Evolutionary conservation across 2,113 vertebrate genomes (phyloP).

Genomic region (Serilophus lunatus): DNA sequence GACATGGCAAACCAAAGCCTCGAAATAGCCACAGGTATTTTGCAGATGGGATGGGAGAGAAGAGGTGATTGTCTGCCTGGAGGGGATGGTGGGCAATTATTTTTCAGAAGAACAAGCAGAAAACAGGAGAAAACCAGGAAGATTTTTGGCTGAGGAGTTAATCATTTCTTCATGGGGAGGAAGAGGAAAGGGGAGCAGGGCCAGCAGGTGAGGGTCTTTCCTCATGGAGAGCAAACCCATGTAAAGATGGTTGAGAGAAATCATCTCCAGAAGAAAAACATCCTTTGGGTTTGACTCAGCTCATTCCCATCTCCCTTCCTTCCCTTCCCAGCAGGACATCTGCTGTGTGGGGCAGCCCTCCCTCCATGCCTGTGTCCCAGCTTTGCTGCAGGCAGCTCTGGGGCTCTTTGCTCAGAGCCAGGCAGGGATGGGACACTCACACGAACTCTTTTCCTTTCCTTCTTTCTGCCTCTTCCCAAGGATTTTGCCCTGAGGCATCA

Average conservation of each 20-base stretch:
- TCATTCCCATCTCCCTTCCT: not conserved
- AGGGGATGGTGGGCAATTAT: not conserved
- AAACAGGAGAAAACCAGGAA: not conserved
- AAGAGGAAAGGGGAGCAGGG: not conserved
- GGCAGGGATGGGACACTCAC: accelerated
- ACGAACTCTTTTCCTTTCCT: not conserved
- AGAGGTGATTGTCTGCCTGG: not conserved
- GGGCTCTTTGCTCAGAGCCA: accelerated
- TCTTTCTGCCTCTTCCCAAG: conserved; percentile 5
- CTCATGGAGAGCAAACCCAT: not conserved
- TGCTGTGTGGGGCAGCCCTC: not conserved
- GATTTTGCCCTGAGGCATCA: conserved; percentile 4
- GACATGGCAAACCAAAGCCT: not conserved
- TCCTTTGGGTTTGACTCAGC: not conserved
- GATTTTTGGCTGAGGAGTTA: not conserved
- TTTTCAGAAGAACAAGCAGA: not conserved
- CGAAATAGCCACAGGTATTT: not conserved
- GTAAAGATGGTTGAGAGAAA: not conserved
- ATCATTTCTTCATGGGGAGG: not conserved
- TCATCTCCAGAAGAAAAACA: not conserved
- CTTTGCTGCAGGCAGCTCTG: not conserved
- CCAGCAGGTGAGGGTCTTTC: not conserved
- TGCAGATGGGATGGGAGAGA: not conserved
- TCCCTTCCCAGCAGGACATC: not conserved
- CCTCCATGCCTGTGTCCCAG: not conserved